Percentiles rank a stretch among this genome's conserved stretches.
Conservation (phyloP, 2,113 vertebrate species). For the Papio anubis region DNA sequence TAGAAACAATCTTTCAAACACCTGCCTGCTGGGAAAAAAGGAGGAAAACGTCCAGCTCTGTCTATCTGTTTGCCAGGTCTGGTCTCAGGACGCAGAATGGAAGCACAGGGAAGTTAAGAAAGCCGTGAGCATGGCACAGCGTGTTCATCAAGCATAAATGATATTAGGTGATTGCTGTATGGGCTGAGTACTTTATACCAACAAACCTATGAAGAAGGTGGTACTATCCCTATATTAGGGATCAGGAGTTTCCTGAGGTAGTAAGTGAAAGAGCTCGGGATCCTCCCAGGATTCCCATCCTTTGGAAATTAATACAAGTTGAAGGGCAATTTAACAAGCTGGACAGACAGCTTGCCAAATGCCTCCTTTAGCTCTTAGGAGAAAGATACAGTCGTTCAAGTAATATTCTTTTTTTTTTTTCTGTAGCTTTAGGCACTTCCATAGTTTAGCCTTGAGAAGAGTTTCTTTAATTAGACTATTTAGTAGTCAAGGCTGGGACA, state of each 20-base stretch:
- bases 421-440: slow-evolving; percentile 3
- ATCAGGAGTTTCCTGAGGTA: neutral
- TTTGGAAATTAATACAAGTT: neutral
- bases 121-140: neutral
- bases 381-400: neutral
- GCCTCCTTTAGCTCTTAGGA: neutral
- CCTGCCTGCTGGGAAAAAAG: neutral
- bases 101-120: neutral
- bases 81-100: neutral
- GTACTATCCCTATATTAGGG: neutral
- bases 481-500: neutral
- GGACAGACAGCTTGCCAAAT: neutral
- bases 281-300: neutral
- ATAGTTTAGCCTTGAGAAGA: neutral
- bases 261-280: neutral
- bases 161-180: neutral
- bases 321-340: neutral
- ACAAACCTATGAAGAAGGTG: neutral
- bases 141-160: neutral
- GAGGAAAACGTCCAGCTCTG: neutral
- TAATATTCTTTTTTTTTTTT: neutral
- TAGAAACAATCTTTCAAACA: neutral
- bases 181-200: neutral
- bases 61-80: neutral
- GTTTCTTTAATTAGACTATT: neutral